These are phyloP conservation scores for Cephus pulcher DNA, from an alignment of 2,888 invertebrate genomes.

Conservation along the genomic window DNA sequence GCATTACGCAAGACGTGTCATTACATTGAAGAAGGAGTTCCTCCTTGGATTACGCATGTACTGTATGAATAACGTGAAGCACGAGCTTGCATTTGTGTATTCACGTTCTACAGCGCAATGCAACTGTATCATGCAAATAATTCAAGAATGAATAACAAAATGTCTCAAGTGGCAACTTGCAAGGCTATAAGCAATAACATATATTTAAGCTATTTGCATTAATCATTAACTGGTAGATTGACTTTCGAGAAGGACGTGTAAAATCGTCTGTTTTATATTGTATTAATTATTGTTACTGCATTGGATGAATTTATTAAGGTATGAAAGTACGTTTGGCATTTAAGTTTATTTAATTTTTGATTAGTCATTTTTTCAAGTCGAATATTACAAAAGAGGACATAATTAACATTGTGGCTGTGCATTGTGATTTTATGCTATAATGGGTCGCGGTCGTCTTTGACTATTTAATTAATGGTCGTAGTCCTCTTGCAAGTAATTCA, in stretches of 20 bases:
- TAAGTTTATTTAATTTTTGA: neutral
- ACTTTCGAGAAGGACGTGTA: neutral
- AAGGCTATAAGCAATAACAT: neutral
- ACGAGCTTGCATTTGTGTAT: neutral
- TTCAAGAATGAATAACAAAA: neutral
- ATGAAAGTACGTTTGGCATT: neutral
- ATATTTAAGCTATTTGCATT: neutral
- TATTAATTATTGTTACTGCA: neutral
- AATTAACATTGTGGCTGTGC: constrained; percentile 31
- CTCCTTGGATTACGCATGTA: neutral
- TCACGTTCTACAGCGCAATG: neutral
- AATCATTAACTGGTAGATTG: neutral
- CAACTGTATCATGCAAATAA: neutral
- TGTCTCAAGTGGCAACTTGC: neutral
- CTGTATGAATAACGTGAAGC: neutral
- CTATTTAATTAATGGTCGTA: neutral
- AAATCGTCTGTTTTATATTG: neutral
- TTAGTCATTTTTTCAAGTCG: neutral
- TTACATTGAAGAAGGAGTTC: neutral
- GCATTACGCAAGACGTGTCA: neutral
- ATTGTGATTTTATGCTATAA: constrained; percentile 24
- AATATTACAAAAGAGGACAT: neutral
- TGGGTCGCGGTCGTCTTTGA: constrained; percentile 3
- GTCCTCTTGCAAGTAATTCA: neutral
- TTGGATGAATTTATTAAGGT: neutral